A percentile compares a stretch with the other conserved stretches of the same genome.
These are phyloP conservation scores for Anguilla japonica DNA, from an alignment of 2,113 vertebrate species.

Conservation along the genomic window DNA sequence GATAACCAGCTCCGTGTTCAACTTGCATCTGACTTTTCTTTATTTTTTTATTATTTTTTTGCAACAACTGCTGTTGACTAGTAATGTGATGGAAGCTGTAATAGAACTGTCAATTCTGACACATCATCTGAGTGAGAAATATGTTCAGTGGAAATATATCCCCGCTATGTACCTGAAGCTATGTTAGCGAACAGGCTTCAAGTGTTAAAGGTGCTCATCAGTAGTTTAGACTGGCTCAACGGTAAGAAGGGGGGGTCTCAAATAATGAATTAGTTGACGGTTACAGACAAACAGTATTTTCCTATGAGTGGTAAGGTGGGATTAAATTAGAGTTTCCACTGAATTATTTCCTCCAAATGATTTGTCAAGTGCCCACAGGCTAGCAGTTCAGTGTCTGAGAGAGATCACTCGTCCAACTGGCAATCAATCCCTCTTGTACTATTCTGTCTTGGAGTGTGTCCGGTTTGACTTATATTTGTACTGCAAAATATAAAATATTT, in stretches of 20 bases:
- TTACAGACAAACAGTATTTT: neutral
- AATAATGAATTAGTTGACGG: neutral
- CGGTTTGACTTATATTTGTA: too few relatives aligned
- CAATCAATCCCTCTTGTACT: neutral
- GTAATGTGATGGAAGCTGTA: conserved; percentile 16
- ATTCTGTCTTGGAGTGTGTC: too few relatives aligned
- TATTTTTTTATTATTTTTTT: neutral
- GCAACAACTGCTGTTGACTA: neutral
- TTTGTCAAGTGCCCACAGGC: neutral
- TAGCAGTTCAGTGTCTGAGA: neutral
- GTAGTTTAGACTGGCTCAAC: too few relatives aligned
- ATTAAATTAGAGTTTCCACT: neutral
- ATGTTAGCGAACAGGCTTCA: neutral
- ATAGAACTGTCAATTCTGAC: conserved; percentile 20
- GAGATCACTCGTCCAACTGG: neutral
- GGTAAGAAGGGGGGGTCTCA: too few relatives aligned
- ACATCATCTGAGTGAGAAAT: conserved; percentile 16
- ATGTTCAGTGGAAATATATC: neutral
- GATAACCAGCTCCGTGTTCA: neutral
- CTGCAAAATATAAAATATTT: too few relatives aligned
- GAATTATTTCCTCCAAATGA: neutral
- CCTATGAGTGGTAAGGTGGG: too few relatives aligned
- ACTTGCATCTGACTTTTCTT: neutral
- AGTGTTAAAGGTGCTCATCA: too few relatives aligned
- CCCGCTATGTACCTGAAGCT: neutral